These are phyloP conservation scores for Gryon sp. DNA, from an alignment of 1,140 invertebrate genomes.

Conservation along the genomic window DNA sequence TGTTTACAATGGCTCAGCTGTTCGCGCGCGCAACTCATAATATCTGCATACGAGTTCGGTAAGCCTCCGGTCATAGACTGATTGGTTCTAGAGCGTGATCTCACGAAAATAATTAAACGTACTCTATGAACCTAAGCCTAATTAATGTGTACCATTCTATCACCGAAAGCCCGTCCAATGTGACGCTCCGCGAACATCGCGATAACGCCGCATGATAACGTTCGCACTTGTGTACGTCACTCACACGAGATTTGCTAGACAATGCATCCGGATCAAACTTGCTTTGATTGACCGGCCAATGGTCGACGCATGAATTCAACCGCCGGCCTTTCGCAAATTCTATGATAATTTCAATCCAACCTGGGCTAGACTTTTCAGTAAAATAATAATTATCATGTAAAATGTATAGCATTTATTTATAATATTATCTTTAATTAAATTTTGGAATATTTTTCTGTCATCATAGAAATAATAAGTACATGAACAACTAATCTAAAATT, in stretches of 20 bases:
- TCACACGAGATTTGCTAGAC: conserved; percentile 51
- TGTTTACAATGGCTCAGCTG: conserved; percentile 77
- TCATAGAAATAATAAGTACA: no score
- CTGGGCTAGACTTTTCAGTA: no score
- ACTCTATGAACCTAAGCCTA: conserved; percentile 74
- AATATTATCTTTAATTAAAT: no score
- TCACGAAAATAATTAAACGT: conserved; percentile 79
- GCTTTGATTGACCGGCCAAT: conserved; percentile 61
- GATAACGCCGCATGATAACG: conserved; percentile 57
- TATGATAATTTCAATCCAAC: conserved; percentile 38
- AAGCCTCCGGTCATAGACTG: conserved; percentile 28
- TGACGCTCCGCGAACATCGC: conserved; percentile 57
- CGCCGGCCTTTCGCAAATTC: conserved; percentile 8
- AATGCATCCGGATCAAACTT: conserved; percentile 58
- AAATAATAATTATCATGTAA: no score
- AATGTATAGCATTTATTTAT: no score
- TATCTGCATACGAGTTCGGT: conserved; percentile 64
- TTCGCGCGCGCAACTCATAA: conserved; percentile 70
- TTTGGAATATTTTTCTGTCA: no score
- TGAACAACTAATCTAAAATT: no score
- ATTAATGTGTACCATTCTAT: conserved; percentile 71
- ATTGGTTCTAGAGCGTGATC: conserved; percentile 71
- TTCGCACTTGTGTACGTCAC: conserved; percentile 60
- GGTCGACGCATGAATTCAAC: conserved; percentile 14
- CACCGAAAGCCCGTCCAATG: conserved; percentile 46